Percentiles rank a stretch among this genome's conserved stretches.
These are phyloP conservation scores for Turdus rufiventris DNA, from an alignment of 2,113 vertebrate genomes.

Conservation along the genomic window DNA sequence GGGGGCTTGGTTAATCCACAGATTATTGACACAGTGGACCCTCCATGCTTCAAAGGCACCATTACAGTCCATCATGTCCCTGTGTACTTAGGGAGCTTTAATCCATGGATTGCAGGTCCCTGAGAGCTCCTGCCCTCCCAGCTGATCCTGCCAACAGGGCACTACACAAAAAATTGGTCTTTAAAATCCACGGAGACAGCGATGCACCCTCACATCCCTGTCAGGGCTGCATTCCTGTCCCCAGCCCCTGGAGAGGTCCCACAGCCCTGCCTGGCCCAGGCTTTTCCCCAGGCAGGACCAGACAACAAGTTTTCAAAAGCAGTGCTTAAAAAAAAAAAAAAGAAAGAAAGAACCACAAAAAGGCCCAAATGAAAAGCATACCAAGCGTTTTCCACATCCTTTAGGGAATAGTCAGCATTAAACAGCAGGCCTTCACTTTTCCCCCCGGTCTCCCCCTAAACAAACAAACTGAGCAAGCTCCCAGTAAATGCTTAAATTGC, in stretches of 20 bases:
- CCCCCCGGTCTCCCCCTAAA: not conserved
- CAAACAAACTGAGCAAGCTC: not conserved
- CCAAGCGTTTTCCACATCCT: not conserved
- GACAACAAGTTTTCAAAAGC: not conserved
- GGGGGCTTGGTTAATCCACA: not conserved
- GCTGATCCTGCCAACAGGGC: not conserved
- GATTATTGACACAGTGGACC: not conserved
- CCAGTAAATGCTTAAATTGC: not conserved
- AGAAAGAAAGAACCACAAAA: not conserved
- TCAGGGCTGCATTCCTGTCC: accelerated
- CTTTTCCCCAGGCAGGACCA: not conserved
- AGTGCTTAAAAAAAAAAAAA: not conserved
- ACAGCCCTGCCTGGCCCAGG: accelerated
- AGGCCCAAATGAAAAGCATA: not conserved
- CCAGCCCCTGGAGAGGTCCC: accelerated
- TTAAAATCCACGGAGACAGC: accelerated
- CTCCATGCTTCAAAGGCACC: not conserved
- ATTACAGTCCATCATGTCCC: not conserved
- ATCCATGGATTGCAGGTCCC: not conserved
- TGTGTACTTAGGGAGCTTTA: not conserved
- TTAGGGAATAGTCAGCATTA: not conserved
- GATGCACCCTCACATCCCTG: not conserved
- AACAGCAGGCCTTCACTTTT: not conserved
- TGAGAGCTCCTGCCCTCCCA: not conserved
- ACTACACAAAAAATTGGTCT: not conserved